Evolutionary conservation across 2,797 vertebrate genomes (phyloP), one percentile per base, ranked within the genome.

Genomic region (Gallinago solitaria): DNA sequence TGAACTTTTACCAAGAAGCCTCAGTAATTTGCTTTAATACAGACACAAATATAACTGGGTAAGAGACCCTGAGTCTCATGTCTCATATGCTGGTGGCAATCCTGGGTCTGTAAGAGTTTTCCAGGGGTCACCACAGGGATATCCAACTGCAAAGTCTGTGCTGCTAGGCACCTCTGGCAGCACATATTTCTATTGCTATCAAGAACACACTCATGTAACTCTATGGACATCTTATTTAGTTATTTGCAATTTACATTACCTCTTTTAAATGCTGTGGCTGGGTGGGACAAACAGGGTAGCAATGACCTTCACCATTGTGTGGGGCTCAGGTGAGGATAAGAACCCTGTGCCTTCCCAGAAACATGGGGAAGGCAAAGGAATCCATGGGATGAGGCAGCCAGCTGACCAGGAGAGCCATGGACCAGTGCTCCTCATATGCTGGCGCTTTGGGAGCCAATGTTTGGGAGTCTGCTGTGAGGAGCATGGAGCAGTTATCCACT

Each of bases 271-370:
- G 32, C 28, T 9, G 2, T 63, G 14, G 6, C 19, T 76, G 53
- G 23, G 17, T 79, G 33, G 16, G 35, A 71, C 45, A 63, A 41
- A 32, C 13, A 76, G 68, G 24, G 32, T 2, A 3, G 53, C 12
- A 0, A 0, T 56, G 80, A 18, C 35, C 23, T 51, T 74, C 25
- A 20, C 6, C 6, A 0, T 30, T 74, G 17, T 20, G 27, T 39
- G 11, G 17, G 16, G 12, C 19, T 80, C 23, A 57, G 33, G 12
- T 61, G 32, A 80, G 16, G 9, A 24, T 70, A 24, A 4, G 20
- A 35, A 80, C 28, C 15, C n/a, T 51, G 15, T 67, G 59, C 33
- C 56, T 45, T 73, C 19, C 16, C 4, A 3, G 63, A n/a, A 86
- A 32, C 37, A 57, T 35, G 24, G 10, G 30, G 19, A 82, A 78